Evolutionary conservation across 2,888 invertebrate species (phyloP), one percentile per base, ranked within the genome.

Genomic region (Pherbina coryleti): DNA sequence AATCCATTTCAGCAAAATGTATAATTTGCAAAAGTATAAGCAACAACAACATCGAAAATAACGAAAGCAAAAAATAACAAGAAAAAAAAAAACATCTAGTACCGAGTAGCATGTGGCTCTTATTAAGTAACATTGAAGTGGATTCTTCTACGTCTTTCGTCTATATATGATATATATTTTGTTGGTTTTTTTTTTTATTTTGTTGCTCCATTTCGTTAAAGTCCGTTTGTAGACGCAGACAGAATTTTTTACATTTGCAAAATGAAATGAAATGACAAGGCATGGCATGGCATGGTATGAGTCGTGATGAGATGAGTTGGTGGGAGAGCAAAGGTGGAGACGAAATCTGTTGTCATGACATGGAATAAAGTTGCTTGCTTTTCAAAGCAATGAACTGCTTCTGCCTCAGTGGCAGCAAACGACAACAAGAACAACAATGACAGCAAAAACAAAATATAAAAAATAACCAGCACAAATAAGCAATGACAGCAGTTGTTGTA

Each of bases 211-310:
- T 71, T 57, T 19, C 37, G 34, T 57, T 57, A 71, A n/a, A 74
- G 57, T 31, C 55, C 49, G 69, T 62, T 74, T 75, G 55, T 49
- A 78, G 25, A 57, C 44, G 57, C 37, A 69, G 73, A 55, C 49
- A 75, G 60, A 14, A 83, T 77, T 83, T 84, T 85, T 83, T 82
- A 85, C 86, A 86, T 86, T 87, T 87, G 82, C 86, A 82, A 86
- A 87, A 87, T 86, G 83, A 85, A 84, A 85, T 84, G 86, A 84
- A 84, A 84, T 83, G 83, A 82, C 55, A n/a, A n/a, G 31, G 74
- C 81, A 80, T 81, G 81, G 81, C 79, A 80, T 82, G 84, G 77
- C 82, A 81, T 79, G 79, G 25, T 9, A 3, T 82, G 83, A 60
- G 8, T 62, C n/a, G n/a, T n/a, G n/a, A n/a, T n/a, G n/a, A n/a